These are phyloP conservation scores for Epizoanthus stellaris DNA, from an alignment of 92 coral and sea anemone genomes.

Conservation along the genomic window DNA sequence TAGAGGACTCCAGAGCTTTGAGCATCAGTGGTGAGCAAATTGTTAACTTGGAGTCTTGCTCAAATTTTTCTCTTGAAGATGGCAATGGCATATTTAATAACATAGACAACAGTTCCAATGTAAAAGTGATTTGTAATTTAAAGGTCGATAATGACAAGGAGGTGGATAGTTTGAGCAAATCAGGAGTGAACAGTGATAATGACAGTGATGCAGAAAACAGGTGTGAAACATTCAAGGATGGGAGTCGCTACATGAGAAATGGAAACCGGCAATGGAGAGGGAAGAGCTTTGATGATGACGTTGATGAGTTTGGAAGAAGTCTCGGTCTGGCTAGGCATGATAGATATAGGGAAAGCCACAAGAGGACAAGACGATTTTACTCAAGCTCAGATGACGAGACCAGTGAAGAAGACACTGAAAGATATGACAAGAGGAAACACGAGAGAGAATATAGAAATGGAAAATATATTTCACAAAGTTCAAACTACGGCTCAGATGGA, in stretches of 20 bases:
- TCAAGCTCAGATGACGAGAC: constrained; percentile 1
- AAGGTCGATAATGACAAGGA: neutral
- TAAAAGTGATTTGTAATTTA: constrained; percentile 17
- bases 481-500: constrained; percentile 43
- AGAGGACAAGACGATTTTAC: neutral
- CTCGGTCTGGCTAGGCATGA: constrained; percentile 23
- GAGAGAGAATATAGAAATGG: constrained; percentile 6
- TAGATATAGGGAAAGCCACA: constrained; percentile 13
- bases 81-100: neutral
- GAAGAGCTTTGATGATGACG: neutral
- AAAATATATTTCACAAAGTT: constrained; percentile 18
- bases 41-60: neutral
- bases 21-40: neutral
- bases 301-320: constrained; percentile 42
- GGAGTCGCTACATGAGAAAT: constrained; percentile 1
- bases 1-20: neutral
- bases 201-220: constrained; percentile 23
- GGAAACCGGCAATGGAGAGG: neutral
- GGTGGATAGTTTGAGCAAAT: neutral
- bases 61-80: neutral
- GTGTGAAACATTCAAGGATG: constrained; percentile 7
- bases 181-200: neutral
- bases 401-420: constrained; percentile 28
- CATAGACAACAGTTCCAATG: neutral
- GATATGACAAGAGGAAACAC: constrained; percentile 31